Evolutionary conservation across 2,888 invertebrate genomes (phyloP), one percentile per base, ranked within the genome.

Genomic region (Tridacna gigas): DNA sequence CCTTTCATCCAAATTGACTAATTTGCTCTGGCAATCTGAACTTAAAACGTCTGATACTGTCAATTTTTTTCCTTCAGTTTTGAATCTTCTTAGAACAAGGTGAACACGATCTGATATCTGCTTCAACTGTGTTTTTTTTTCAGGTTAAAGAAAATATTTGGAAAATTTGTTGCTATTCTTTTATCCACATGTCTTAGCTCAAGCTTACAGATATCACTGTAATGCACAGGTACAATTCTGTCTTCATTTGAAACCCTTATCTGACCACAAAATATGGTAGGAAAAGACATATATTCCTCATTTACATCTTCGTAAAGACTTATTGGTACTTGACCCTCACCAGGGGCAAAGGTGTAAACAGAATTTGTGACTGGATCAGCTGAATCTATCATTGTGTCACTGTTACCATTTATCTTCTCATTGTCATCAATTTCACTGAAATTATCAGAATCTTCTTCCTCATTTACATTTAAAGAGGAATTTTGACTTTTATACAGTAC

Each of bases 301-400:
- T 74, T 37, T 22, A 18, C 18, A 56, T 73, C 73, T 51, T 73
- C 51, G 51, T 73, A 73, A 3, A 66, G 20, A 63, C 63, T 63
- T 4, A 63, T 18, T 22, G 63, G 63, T 63, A 22, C 13, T 22
- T 63, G 63, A 63, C 63, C 63, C 25, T 63, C 63, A n/a, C 63
- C 63, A 25, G 63, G 63, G 20, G 63, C 63, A 63, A 63, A 63
- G 15, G 63, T 63, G 25, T 63, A 63, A 9, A n/a, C 25, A 25
- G 20, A n/a, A 63, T 63, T 22, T 13, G 2, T 26, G 63, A 48
- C 47, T 7, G n/a, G 26, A 45, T 75, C 69, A 28, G 73, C 76
- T 45, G 78, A 81, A 13, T 82, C 82, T 51, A 85, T 22, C 73
- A 85, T 76, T n/a, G 79, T 85, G 65, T 85, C 85, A 45, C 67